Evolutionary conservation across 2,888 invertebrate genomes (phyloP), one percentile per base, ranked within the genome.

Genomic region (Danaus chrysippus): DNA sequence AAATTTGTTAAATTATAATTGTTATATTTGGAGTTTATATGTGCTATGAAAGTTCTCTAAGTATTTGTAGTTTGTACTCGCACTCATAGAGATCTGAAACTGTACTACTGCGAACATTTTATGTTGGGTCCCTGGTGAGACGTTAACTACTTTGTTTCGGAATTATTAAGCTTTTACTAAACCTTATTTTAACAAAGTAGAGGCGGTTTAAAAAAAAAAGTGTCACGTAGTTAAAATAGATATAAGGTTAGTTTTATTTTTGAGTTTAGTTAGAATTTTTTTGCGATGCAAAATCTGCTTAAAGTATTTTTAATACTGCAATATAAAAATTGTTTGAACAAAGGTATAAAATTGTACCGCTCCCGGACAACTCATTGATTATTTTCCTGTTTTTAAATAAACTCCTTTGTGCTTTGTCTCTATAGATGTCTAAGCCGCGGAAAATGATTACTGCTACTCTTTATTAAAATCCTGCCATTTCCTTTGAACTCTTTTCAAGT

Each of bases 361-460:
- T 15, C 17, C 49, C 49, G 49, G 49, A 49, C 49, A 49, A 17
- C 17, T 52, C 52, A 59, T 63, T 59, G 63, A 59, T 63, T 59
- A 59, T 63, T 59, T 59, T 15, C 44, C 56, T 63, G 63, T 63
- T 63, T 56, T 49, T 49, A 58, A 56, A 63, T 56, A 59, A 59
- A 59, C 59, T 49, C 57, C 57, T 58, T 58, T 58, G 57, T 58
- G 57, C 62, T 66, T 65, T 65, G 62, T 63, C 66, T 52, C 54
- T 23, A 62, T 54, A 42, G 53, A 65, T 53, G 53, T 57, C 59
- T 63, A 62, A 64, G 61, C 64, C 61, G 60, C 62, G 66, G 65
- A 65, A 63, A 64, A 64, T 65, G 42, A 66, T 63, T 66, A 65
- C 54, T 63, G 54, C 55, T 43, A 58, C 62, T 55, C 58, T 62